Percentiles rank a stretch among this genome's conserved stretches.
phyloP scores from a whole-genome alignment of 2,888 invertebrate species.

The Aphodius granarius region DNA sequence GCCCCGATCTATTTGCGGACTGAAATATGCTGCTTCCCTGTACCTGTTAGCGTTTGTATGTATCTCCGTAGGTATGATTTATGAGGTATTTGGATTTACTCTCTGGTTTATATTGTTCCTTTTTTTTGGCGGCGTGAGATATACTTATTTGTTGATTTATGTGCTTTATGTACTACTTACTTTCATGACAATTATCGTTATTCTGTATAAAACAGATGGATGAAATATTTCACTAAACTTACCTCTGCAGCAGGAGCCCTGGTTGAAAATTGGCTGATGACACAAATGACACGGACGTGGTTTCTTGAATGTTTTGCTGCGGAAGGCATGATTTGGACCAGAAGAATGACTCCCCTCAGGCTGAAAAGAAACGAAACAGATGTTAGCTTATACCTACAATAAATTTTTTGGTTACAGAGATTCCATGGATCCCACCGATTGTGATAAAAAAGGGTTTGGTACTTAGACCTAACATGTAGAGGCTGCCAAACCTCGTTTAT shows the following conservation, averaged over 20 bases:
- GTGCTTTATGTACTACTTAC: background rate
- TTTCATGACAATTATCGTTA: background rate
- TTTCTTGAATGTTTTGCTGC: constrained; percentile 73
- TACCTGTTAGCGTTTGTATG: too few relatives aligned
- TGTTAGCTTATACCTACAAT: constrained; percentile 23
- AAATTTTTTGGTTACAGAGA: too few relatives aligned
- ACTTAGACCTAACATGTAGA: too few relatives aligned
- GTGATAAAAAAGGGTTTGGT: too few relatives aligned
- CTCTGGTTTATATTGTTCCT: background rate
- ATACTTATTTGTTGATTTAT: background rate
- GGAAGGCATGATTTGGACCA: constrained; percentile 72
- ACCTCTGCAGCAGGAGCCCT: constrained; percentile 80
- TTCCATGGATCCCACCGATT: too few relatives aligned
- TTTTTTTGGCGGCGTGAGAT: background rate
- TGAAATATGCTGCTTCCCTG: background rate
- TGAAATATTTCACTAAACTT: too few relatives aligned
- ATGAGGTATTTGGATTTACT: background rate
- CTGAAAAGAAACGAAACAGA: constrained; percentile 57
- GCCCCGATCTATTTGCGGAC: background rate
- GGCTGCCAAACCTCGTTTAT: too few relatives aligned
- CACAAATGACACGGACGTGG: constrained; percentile 78
- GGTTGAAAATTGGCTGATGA: constrained; percentile 73
- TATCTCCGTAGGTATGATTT: background rate
- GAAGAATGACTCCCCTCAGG: constrained; percentile 65
- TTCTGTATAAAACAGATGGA: background rate